These are phyloP conservation scores for Neopipo cinnamomea DNA, from an alignment of 2,113 vertebrate genomes.

Conservation along the genomic window DNA sequence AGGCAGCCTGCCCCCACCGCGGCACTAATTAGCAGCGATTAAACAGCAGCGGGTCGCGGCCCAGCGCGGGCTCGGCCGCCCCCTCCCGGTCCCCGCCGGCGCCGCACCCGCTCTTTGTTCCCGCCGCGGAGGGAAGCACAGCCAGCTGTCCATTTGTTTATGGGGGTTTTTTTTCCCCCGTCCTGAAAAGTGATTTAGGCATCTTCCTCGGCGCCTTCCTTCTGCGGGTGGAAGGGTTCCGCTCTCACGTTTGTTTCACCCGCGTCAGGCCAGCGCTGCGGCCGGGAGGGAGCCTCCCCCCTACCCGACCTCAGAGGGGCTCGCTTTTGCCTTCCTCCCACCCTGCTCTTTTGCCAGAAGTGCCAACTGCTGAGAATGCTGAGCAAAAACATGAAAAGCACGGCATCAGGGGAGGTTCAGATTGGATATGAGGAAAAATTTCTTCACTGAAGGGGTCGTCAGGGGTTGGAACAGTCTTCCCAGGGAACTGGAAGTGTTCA, in stretches of 20 bases:
- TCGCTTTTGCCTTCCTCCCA: not conserved
- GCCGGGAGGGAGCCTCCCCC: not conserved
- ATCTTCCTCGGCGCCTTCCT: not conserved
- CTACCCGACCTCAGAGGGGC: too few relatives aligned
- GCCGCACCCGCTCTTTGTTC: constrained; percentile 40
- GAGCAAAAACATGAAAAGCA: not conserved
- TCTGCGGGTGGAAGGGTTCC: not conserved
- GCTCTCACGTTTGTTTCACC: not conserved
- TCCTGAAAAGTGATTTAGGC: not conserved
- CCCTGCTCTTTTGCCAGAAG: not conserved
- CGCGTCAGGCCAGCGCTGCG: not conserved
- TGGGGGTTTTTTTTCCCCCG: not conserved
- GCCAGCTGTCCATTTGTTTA: not conserved
- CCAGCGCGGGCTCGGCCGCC: not conserved
- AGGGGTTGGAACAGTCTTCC: not conserved
- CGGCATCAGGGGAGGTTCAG: not conserved
- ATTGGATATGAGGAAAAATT: not conserved
- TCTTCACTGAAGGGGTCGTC: not conserved
- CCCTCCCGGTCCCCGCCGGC: constrained; percentile 28
- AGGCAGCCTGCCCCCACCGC: accelerated
- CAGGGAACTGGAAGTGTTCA: not conserved
- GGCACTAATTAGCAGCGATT: accelerated
- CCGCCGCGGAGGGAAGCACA: not conserved
- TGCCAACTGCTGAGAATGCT: not conserved
- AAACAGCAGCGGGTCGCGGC: accelerated